Evolutionary conservation across 2,113 vertebrate genomes (phyloP).

Genomic region (Haplotaxodon microlepis): DNA sequence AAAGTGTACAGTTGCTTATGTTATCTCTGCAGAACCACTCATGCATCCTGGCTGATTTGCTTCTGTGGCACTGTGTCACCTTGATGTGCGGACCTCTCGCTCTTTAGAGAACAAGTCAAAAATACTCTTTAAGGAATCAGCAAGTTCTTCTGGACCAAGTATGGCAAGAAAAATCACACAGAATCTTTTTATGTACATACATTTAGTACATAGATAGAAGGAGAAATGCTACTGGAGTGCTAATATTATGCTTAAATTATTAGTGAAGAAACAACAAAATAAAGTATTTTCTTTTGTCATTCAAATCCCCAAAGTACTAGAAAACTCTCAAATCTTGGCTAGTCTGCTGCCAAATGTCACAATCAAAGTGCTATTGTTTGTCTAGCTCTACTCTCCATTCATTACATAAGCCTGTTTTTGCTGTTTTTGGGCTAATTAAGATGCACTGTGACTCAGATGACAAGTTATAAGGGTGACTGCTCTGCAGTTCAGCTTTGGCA

Average conservation of each 20-base stretch:
- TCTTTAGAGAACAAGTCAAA: neutral
- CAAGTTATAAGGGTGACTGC: neutral
- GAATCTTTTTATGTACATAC: neutral
- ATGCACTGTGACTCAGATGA: constrained; percentile 3
- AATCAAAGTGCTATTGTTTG: neutral
- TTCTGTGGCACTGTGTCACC: neutral
- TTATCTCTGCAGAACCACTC: neutral
- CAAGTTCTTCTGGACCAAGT: neutral
- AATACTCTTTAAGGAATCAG: neutral
- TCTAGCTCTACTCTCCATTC: neutral
- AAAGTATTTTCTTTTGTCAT: neutral
- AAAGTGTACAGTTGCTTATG: neutral
- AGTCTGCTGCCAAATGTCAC: neutral
- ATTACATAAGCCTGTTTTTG: neutral
- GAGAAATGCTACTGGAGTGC: neutral
- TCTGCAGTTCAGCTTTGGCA: neutral
- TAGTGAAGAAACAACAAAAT: neutral
- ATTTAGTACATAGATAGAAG: neutral
- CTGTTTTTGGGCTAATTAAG: neutral
- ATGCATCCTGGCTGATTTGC: neutral
- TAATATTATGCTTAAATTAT: neutral
- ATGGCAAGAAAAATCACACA: neutral
- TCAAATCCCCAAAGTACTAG: neutral
- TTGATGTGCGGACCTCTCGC: neutral
- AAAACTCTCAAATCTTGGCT: neutral